phyloP scores from a whole-genome alignment of 2,888 invertebrate species.

The Caenorhabditis sp. region DNA sequence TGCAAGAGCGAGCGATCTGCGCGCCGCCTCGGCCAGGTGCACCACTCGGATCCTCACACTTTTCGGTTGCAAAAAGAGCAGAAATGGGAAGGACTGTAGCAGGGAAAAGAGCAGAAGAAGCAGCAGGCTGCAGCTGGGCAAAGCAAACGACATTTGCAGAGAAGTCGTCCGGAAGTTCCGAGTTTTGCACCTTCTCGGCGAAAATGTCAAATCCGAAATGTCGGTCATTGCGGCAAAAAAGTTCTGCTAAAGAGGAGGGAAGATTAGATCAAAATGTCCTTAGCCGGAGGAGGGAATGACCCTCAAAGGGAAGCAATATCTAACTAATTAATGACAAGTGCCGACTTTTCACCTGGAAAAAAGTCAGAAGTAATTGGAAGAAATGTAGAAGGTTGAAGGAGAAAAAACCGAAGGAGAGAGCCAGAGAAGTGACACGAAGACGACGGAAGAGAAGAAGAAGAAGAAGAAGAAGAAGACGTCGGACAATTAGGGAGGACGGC shows the following conservation, averaged over 20 bases:
- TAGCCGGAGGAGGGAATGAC: constrained; percentile 48
- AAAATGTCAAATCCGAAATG: constrained; percentile 1
- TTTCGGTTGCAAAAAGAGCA: constrained; percentile 31
- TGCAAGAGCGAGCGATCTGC: constrained; percentile 30
- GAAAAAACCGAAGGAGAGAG: too few relatives aligned
- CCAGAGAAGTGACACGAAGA: too few relatives aligned
- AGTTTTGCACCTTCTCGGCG: not conserved
- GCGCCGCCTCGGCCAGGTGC: constrained; percentile 32
- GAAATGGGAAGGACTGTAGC: not conserved
- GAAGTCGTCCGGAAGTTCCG: not conserved
- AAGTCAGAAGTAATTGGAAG: constrained; percentile 29
- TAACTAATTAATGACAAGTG: constrained; percentile 46
- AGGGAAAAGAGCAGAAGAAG: constrained; percentile 18
- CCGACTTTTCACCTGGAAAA: constrained; percentile 24
- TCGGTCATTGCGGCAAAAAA: constrained; percentile 53
- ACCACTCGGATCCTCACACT: constrained; percentile 29
- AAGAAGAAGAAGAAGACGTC: not conserved
- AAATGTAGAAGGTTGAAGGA: too few relatives aligned
- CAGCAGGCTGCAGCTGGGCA: constrained; percentile 32
- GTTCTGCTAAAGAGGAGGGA: constrained; percentile 5
- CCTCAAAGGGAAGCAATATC: constrained; percentile 41
- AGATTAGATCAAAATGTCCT: constrained; percentile 47
- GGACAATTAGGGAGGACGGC: constrained; percentile 12
- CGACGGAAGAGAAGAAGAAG: constrained; percentile 5
- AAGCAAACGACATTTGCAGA: constrained; percentile 28